These are phyloP conservation scores for Patiria miniata DNA, from an alignment of 35 echinoderm and acorn worm species.

Conservation along the genomic window DNA sequence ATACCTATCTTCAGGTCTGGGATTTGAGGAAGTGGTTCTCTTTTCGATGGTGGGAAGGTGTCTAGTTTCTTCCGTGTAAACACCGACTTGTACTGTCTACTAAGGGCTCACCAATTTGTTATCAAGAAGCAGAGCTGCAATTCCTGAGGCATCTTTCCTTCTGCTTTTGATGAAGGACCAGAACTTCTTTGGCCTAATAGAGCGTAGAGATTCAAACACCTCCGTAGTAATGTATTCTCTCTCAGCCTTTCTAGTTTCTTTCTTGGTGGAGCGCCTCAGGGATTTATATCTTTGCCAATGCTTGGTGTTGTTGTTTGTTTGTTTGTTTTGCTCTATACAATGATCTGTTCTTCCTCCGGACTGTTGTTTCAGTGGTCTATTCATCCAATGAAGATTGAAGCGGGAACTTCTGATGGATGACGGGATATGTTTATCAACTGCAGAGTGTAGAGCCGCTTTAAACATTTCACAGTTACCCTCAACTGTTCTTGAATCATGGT, in stretches of 20 bases:
- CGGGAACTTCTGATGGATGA: too few species aligned
- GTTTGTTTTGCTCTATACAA: conserved; percentile 8
- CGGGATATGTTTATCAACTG: too few species aligned
- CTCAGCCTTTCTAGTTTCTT: not conserved
- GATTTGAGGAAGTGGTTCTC: too few species aligned
- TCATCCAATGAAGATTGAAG: conserved; percentile 8
- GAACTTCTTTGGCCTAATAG: conserved; percentile 33
- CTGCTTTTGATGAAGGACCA: conserved; percentile 35
- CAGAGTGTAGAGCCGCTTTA: too few species aligned
- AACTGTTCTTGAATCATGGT: too few species aligned
- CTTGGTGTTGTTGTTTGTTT: not conserved
- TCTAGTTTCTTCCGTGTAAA: too few species aligned
- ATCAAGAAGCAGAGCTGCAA: not conserved
- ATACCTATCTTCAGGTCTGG: too few species aligned
- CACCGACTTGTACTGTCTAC: too few species aligned
- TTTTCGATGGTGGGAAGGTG: too few species aligned
- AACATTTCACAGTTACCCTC: too few species aligned
- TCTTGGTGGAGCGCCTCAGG: not conserved
- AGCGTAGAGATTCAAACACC: not conserved
- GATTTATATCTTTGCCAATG: not conserved
- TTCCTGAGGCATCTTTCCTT: conserved; percentile 23
- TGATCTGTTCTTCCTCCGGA: not conserved
- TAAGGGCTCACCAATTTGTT: conserved; percentile 20
- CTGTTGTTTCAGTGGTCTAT: conserved; percentile 6
- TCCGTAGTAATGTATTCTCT: not conserved